Conservation (phyloP, 2,113 vertebrate genomes). For the Hiodon alosoides region DNA sequence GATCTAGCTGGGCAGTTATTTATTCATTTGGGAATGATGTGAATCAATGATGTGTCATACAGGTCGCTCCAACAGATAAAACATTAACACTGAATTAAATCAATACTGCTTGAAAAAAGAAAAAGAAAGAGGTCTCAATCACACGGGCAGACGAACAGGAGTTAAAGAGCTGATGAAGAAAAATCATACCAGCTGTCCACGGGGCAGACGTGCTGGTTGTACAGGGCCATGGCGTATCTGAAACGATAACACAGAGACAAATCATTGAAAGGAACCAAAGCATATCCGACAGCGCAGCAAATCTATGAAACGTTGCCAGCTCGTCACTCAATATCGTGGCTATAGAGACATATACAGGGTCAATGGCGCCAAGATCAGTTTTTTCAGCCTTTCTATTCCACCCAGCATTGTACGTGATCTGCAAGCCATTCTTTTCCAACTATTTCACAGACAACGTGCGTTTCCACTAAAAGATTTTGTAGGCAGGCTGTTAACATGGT, state of each 20-base stretch:
- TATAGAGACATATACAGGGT: too few relatives aligned
- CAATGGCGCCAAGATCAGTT: too few relatives aligned
- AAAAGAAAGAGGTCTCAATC: neutral
- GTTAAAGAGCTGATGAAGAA: neutral
- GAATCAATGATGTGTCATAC: neutral
- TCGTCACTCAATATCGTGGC: too few relatives aligned
- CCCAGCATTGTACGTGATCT: too few relatives aligned
- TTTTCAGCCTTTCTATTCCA: too few relatives aligned
- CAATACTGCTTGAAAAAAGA: neutral
- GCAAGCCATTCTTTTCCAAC: too few relatives aligned
- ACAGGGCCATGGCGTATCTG: conserved; percentile 84
- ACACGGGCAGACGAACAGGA: neutral
- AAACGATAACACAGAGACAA: conserved; percentile 26
- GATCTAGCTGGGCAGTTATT: neutral
- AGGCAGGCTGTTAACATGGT: too few relatives aligned
- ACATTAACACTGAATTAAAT: neutral
- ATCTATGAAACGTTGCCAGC: too few relatives aligned
- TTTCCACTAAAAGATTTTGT: too few relatives aligned
- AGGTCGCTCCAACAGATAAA: neutral
- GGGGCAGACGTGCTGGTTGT: conserved; percentile 84
- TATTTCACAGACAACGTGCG: too few relatives aligned
- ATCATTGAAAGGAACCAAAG: neutral
- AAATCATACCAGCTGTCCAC: conserved; percentile 77
- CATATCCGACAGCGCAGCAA: neutral
- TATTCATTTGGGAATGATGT: neutral